A percentile compares a stretch with the other conserved stretches of the same genome.
These are phyloP conservation scores for Delphinus delphis DNA, from an alignment of 2,113 vertebrate genomes.

Conservation along the genomic window DNA sequence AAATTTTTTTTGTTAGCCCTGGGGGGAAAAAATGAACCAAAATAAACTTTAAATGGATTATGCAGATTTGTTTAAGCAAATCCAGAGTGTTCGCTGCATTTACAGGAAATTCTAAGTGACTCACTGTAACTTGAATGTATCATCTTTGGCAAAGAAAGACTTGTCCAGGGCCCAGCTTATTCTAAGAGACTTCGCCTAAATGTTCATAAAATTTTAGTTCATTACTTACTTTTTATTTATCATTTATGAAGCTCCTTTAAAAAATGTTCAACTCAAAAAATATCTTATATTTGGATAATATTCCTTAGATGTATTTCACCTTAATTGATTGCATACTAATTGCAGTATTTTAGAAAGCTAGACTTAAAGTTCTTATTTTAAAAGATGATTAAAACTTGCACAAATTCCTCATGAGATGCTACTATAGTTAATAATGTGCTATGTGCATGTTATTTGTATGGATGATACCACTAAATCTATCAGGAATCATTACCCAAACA, in stretches of 20 bases:
- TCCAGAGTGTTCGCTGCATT: conserved; percentile 1
- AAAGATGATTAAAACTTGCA: not conserved
- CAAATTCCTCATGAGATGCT: not conserved
- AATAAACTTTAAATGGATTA: conserved; percentile 46
- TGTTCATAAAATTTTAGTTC: not conserved
- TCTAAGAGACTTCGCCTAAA: not conserved
- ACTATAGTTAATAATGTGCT: not conserved
- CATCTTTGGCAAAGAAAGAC: conserved; percentile 31
- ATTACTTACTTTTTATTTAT: conserved; percentile 34
- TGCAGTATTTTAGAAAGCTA: not conserved
- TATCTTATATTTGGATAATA: not conserved
- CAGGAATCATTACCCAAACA: not conserved
- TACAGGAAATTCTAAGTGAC: conserved; percentile 22
- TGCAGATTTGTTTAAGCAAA: conserved; percentile 31
- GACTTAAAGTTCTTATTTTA: not conserved
- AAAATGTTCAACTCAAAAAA: conserved; percentile 18
- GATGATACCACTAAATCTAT: not conserved
- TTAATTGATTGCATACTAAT: not conserved
- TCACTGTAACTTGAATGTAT: not conserved
- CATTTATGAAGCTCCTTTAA: not conserved
- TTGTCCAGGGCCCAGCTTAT: conserved; percentile 14
- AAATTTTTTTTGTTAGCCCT: not conserved
- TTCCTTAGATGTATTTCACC: not conserved
- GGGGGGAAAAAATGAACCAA: not conserved
- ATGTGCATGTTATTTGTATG: not conserved